Conservation (phyloP, 1,140 invertebrate species). For the Sycobia sp. region DNA sequence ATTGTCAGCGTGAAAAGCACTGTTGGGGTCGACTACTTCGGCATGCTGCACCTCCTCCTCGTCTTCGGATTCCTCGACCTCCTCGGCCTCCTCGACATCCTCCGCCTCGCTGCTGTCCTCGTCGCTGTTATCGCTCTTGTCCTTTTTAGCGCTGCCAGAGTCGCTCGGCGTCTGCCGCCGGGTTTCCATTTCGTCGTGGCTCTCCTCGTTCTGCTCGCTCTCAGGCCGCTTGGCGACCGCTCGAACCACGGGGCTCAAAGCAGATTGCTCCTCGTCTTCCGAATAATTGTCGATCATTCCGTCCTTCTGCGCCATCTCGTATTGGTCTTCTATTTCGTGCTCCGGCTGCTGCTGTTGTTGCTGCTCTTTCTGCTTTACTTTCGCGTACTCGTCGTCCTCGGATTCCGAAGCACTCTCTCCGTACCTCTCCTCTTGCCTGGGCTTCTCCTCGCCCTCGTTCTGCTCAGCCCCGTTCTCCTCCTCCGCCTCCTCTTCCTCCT, state of each 20-base stretch:
- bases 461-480: no score
- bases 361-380: neutral
- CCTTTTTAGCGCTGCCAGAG: slow-evolving; percentile 2
- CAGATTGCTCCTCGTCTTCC: slow-evolving; percentile 56
- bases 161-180: neutral
- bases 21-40: slow-evolving; percentile 30
- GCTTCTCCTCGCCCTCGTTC: slow-evolving; percentile 36
- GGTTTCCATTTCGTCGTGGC: slow-evolving; percentile 19
- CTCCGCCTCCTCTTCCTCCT: slow-evolving; percentile 41
- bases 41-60: slow-evolving; percentile 37
- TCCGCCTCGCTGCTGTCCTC: slow-evolving; percentile 35
- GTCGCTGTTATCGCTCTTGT: slow-evolving; percentile 23
- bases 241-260: slow-evolving; percentile 56
- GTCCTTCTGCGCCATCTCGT: slow-evolving; percentile 17
- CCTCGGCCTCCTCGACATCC: slow-evolving; percentile 3
- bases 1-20: slow-evolving; percentile 19
- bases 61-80: slow-evolving; percentile 21
- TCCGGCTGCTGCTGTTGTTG: neutral
- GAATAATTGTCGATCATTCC: slow-evolving; percentile 40
- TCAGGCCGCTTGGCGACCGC: slow-evolving; percentile 33
- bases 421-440: slow-evolving; percentile 18
- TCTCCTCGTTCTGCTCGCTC: slow-evolving; percentile 21
- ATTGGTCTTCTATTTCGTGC: slow-evolving; percentile 7
- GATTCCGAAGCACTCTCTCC: slow-evolving; percentile 33
- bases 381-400: slow-evolving; percentile 18